These are phyloP conservation scores for Philotrypesis tridentata DNA, from an alignment of 1,140 invertebrate genomes.

Conservation along the genomic window DNA sequence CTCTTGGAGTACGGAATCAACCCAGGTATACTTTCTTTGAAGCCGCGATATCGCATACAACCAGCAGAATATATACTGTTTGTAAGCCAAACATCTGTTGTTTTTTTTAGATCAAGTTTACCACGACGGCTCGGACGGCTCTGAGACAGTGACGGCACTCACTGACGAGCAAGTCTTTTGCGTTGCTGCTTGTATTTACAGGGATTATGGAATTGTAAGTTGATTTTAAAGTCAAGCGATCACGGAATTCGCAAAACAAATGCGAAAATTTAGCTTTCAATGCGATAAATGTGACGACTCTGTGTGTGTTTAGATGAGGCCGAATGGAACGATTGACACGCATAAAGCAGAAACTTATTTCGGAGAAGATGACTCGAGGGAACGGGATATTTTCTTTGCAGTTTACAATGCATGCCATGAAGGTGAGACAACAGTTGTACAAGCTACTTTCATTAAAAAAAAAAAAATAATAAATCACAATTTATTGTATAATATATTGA, in stretches of 20 bases:
- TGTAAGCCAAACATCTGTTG: too few species aligned
- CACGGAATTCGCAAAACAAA: too few species aligned
- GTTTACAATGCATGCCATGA: not conserved
- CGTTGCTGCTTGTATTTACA: constrained; percentile 6
- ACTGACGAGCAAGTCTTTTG: not conserved
- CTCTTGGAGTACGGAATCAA: not conserved
- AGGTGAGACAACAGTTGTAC: not conserved
- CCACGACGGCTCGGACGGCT: not conserved
- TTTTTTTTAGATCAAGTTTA: not conserved
- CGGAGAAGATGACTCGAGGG: not conserved
- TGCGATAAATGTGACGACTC: not conserved
- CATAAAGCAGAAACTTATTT: not conserved
- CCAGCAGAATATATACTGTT: too few species aligned
- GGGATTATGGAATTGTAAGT: constrained; percentile 3
- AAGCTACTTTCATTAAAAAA: too few species aligned
- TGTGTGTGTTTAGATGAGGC: not conserved
- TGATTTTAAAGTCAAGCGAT: too few species aligned
- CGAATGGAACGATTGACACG: not conserved
- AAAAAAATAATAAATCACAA: too few species aligned
- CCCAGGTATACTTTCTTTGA: too few species aligned
- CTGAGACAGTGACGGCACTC: not conserved
- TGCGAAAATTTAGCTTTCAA: not conserved
- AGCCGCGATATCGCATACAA: too few species aligned
- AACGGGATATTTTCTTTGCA: not conserved
- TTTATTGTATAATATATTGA: not conserved